Percentiles rank a stretch among this genome's conserved stretches.
Conservation (phyloP, 1,140 invertebrate species). For the Wasmannia auropunctata region DNA sequence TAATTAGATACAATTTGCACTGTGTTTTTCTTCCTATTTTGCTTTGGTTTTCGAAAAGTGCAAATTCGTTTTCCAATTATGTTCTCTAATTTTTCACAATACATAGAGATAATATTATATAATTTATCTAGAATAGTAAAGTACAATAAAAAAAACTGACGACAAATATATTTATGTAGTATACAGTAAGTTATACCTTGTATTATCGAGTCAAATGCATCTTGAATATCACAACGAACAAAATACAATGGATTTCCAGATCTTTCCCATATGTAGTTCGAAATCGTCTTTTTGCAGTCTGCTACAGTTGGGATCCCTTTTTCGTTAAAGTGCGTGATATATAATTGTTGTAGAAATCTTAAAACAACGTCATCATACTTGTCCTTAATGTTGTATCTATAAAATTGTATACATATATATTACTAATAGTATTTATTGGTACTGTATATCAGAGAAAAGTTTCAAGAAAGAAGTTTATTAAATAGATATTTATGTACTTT, state of each 20-base stretch:
- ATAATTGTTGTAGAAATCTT: constrained; percentile 43
- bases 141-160: neutral
- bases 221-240: constrained; percentile 31
- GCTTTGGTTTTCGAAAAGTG: neutral
- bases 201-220: constrained; percentile 39
- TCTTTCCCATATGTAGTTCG: too few species aligned
- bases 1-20: constrained; percentile 4
- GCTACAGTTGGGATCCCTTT: neutral
- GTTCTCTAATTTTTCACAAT: neutral
- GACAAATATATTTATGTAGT: neutral
- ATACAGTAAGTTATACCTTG: constrained; percentile 34
- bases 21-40: neutral
- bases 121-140: constrained; percentile 23
- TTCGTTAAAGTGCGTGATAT: neutral
- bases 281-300: neutral
- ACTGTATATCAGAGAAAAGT: neutral
- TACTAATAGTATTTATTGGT: neutral
- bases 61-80: neutral
- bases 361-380: neutral
- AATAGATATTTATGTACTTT: constrained; percentile 13
- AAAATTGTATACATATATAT: neutral
- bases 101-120: neutral
- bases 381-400: neutral
- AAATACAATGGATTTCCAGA: neutral
- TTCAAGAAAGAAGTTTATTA: neutral